Evolutionary conservation across 2,113 vertebrate species (phyloP).

Genomic region (Tragelaphus buxtoni): DNA sequence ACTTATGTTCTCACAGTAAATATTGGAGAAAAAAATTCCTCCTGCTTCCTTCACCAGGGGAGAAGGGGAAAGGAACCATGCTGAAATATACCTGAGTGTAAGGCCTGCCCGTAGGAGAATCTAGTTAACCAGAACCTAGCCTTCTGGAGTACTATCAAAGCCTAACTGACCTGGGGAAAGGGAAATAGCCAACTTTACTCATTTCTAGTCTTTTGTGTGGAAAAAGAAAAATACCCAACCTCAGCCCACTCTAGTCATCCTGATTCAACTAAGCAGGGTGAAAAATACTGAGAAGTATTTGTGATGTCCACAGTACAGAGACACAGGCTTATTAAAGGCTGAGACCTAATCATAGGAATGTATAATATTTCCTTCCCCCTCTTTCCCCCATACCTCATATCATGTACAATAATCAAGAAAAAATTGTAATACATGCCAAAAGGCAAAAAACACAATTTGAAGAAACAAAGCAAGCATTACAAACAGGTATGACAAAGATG

Average conservation of each 20-base stretch:
- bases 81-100: neutral
- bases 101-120: neutral
- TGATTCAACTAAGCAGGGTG: neutral
- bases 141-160: neutral
- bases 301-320: neutral
- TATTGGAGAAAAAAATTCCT: neutral
- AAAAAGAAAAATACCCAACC: neutral
- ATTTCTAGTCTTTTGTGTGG: neutral
- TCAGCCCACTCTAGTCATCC: neutral
- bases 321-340: neutral
- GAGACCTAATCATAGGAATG: neutral
- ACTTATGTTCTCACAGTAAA: neutral
- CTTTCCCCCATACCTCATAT: neutral
- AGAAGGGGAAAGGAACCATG: neutral
- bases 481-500: neutral
- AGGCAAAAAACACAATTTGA: neutral
- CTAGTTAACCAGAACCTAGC: neutral
- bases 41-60: neutral
- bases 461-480: neutral
- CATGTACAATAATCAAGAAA: neutral
- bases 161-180: neutral
- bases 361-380: neutral
- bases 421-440: neutral
- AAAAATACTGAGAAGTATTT: neutral
- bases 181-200: neutral